A percentile compares a stretch with the other conserved stretches of the same genome.
phyloP scores from a whole-genome alignment of 2,113 vertebrate species.

The Elaphurus davidianus region DNA sequence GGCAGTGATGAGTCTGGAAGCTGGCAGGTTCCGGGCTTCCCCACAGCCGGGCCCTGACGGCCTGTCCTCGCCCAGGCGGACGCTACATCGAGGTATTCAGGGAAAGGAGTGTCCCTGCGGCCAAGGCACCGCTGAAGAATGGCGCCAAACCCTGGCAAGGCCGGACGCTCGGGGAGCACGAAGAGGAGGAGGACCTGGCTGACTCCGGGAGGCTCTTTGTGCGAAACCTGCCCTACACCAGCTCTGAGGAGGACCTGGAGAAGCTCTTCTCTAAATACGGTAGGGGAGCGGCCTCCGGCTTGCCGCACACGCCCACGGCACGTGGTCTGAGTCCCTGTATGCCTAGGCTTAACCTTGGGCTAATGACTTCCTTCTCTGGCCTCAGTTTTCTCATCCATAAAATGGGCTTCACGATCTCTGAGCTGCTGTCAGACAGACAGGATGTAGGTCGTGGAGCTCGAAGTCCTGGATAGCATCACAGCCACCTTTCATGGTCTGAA shows the following conservation, averaged over 20 bases:
- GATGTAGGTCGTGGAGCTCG: rapidly evolving
- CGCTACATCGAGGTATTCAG: slow-evolving; percentile 91
- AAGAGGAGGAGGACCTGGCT: slow-evolving; percentile 94
- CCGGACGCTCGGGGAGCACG: slow-evolving; percentile 85
- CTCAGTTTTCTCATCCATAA: not conserved
- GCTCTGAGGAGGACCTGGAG: slow-evolving; percentile 92
- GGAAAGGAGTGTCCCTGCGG: slow-evolving; percentile 52
- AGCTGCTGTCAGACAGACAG: not conserved
- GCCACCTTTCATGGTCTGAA: rapidly evolving
- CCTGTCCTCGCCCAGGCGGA: slow-evolving; percentile 80
- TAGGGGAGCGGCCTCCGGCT: slow-evolving; percentile 4
- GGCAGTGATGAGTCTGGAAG: not conserved
- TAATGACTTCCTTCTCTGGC: rapidly evolving
- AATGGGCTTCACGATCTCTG: not conserved
- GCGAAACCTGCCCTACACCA: slow-evolving; percentile 95
- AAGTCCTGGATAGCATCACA: rapidly evolving
- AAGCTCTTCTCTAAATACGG: slow-evolving; percentile 89
- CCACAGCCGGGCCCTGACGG: rapidly evolving
- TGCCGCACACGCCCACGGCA: rapidly evolving
- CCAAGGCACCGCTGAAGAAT: not conserved
- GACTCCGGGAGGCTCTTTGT: slow-evolving; percentile 95
- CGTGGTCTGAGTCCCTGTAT: not conserved
- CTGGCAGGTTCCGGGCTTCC: not conserved
- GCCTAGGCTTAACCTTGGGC: not conserved
- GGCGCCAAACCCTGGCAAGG: slow-evolving; percentile 73